Conservation (phyloP, 2,888 invertebrate species). For the Lacanobia oleracea region DNA sequence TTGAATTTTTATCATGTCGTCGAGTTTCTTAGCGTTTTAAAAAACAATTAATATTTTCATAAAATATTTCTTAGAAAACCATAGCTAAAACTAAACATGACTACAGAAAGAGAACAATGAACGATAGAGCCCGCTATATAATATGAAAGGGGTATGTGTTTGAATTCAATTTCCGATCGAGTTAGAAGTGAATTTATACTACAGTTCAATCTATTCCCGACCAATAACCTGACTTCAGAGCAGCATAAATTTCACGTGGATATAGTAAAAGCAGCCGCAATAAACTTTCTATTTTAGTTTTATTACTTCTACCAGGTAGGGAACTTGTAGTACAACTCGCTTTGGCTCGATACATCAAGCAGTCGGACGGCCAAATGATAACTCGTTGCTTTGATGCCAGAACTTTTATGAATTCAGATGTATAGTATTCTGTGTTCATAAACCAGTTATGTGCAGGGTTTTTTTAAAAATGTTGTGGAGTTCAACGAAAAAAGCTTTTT, state of each 20-base stretch:
- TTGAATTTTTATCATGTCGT: background rate
- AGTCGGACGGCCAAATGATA: conserved; percentile 56
- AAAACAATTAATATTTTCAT: background rate
- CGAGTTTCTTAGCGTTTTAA: background rate
- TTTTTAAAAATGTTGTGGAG: background rate
- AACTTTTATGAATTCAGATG: conserved; percentile 48
- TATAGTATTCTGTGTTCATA: conserved; percentile 49
- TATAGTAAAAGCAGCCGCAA: conserved; percentile 72
- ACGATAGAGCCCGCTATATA: conserved; percentile 27
- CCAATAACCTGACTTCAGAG: conserved; percentile 68
- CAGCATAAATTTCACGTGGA: conserved; percentile 71
- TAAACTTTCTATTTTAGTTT: conserved; percentile 79
- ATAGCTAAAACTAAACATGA: background rate
- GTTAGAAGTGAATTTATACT: conserved; percentile 68
- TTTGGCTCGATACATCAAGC: conserved; percentile 59
- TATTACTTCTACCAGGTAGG: conserved; percentile 70
- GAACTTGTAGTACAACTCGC: conserved; percentile 69
- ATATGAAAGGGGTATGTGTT: conserved; percentile 52
- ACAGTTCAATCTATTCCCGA: conserved; percentile 68
- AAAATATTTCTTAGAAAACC: background rate
- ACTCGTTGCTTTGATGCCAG: conserved; percentile 44
- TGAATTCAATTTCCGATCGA: conserved; percentile 69
- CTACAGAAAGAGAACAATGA: conserved; percentile 29
- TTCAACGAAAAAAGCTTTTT: background rate
- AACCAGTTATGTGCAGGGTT: conserved; percentile 26